Evolutionary conservation across 2,797 vertebrate genomes (phyloP).

Genomic region (Phalanger gymnotis): DNA sequence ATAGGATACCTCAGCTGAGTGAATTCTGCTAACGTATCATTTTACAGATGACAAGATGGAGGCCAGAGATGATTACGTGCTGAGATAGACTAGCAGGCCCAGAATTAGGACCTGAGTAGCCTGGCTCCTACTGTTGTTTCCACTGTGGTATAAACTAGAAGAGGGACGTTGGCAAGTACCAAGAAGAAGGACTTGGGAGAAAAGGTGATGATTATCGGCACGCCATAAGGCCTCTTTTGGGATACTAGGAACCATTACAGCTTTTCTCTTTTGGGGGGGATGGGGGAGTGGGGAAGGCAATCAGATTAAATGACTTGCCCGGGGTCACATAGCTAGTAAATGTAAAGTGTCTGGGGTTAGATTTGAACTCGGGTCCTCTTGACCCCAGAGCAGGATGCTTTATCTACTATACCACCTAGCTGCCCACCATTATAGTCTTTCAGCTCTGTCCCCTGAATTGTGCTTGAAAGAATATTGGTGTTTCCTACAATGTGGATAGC

Average conservation of each 20-base stretch:
- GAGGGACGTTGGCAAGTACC: background rate
- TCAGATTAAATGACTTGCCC: too few species aligned
- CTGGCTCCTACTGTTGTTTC: background rate
- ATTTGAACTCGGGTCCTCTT: background rate
- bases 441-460: background rate
- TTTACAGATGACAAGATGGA: background rate
- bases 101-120: background rate
- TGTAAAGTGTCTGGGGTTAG: background rate
- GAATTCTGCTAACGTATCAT: background rate
- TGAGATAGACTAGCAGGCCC: background rate
- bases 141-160: background rate
- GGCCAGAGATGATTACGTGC: background rate
- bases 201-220: background rate
- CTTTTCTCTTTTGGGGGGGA: background rate
- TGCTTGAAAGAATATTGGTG: background rate
- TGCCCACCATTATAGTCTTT: background rate
- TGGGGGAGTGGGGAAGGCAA: too few species aligned
- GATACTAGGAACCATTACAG: background rate
- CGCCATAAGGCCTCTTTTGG: background rate
- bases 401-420: background rate
- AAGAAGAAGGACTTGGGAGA: background rate
- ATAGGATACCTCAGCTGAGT: background rate
- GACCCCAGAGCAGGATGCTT: background rate
- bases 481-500: background rate
- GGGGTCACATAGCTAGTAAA: background rate